Evolutionary conservation across 2,797 vertebrate species (phyloP).

Genomic region (Xyrichtys novacula): DNA sequence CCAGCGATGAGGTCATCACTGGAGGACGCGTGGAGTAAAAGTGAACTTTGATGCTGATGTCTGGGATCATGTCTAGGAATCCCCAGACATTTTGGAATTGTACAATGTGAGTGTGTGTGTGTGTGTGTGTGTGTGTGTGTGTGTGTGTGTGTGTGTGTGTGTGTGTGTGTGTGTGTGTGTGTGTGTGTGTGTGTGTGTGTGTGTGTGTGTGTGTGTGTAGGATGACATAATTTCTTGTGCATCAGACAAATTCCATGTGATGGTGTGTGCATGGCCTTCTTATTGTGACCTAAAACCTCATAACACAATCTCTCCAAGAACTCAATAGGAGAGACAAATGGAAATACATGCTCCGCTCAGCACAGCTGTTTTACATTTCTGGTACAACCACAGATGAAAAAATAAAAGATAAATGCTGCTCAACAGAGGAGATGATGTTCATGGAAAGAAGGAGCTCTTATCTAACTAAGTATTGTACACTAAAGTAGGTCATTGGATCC

Average conservation of each 20-base stretch:
- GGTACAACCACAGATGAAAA: background rate
- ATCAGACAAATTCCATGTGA: constrained; percentile 34
- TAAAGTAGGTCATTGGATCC: background rate
- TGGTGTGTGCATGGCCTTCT: constrained; percentile 23
- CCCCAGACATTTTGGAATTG: constrained; percentile 65
- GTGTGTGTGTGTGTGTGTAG: constrained; percentile 2
- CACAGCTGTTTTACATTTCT: background rate
- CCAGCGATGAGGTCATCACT: constrained; percentile 76
- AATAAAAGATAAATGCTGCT: background rate
- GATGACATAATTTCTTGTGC: constrained; percentile 47
- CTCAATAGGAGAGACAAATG: constrained; percentile 33
- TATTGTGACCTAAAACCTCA: constrained; percentile 25
- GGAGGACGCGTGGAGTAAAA: constrained; percentile 72
- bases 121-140: constrained; percentile 20
- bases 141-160: constrained; percentile 15
- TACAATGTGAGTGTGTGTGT: constrained; percentile 28
- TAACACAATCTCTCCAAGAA: constrained; percentile 43
- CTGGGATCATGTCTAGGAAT: constrained; percentile 74
- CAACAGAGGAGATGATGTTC: background rate
- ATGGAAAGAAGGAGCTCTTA: background rate
- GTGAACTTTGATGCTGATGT: constrained; percentile 73
- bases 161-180: constrained; percentile 17
- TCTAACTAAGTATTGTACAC: background rate
- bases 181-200: constrained; percentile 30
- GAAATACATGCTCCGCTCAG: constrained; percentile 16